Base-by-base conservation (phyloP, 2,797 vertebrate genomes). In the Ctenopoma kingsleyae region DNA sequence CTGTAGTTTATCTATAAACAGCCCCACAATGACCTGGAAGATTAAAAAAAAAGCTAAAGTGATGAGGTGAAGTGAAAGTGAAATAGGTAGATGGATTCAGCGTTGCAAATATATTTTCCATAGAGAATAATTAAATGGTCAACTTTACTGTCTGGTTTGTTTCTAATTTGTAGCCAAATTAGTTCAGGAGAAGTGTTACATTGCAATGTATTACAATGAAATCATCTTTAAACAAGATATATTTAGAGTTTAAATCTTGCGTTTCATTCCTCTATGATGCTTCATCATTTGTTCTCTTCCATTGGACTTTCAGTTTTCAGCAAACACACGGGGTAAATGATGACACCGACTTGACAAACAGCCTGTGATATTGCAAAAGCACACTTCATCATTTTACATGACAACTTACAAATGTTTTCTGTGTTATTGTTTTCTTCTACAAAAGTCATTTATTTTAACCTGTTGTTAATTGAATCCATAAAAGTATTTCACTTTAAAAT, bases 401-500 rank as follows among this genome's bases (percentile, higher is more conserved):
- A 52, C 67, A 69, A 58, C 60, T 71, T 48, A 67, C 58, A 69
- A 74, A 80, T 10, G 15, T 35, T 56, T 30, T 51, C 36, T 30
- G 57, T 76, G 57, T 80, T 74, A 69, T 74, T 71, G 63, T 70
- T 67, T 15, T 41, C 46, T 20, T 30, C 36, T 13, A 50, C 63
- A 80, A 64, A 74, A 6, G 44, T 30, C 35, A 44, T 79, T 83
- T 78, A 76, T 81, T 87, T 79, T 56, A 81, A 83, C 51, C 62
- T 50, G 17, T 47, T 52, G 44, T 76, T 89, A 82, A 89, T 86
- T 80, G 69, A 81, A 87, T 80, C 71, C 52, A 74, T 76, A 60
- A 40, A 72, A 59, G 46, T 68, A 69, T 67, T 75, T 78, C 57
- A 65, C 74, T 83, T 74, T 86, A 66, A 90, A 88, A 89, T 77